These are phyloP conservation scores for Heliocidaris erythrogramma DNA, from an alignment of 35 echinoderm and acorn worm species.

Conservation along the genomic window DNA sequence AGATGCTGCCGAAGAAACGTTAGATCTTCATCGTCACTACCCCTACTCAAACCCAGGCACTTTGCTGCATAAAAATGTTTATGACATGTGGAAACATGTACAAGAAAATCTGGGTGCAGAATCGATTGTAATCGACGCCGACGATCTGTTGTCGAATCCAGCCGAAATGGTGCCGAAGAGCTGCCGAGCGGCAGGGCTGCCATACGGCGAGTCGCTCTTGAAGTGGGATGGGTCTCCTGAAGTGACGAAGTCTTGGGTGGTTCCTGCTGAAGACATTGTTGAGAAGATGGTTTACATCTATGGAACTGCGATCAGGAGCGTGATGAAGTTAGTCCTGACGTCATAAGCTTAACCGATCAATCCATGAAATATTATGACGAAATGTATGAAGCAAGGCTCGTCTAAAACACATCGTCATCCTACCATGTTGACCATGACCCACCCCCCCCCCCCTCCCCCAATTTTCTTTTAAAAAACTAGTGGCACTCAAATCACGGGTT, in stretches of 20 bases:
- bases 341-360: neutral
- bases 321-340: conserved; percentile 25
- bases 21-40: neutral
- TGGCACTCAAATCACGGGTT: too few relatives aligned
- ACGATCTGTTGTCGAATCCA: conserved; percentile 64
- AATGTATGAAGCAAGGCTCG: neutral
- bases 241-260: neutral
- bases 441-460: too few relatives aligned
- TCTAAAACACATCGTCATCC: neutral
- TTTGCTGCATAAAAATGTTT: conserved; percentile 20
- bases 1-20: neutral
- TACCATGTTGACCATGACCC: neutral
- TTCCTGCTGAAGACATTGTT: neutral
- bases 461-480: too few relatives aligned
- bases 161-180: conserved; percentile 38
- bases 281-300: neutral
- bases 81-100: conserved; percentile 54
- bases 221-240: conserved; percentile 43
- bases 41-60: neutral
- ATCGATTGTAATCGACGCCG: conserved; percentile 60
- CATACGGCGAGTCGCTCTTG: conserved; percentile 50
- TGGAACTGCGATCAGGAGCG: neutral
- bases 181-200: conserved; percentile 45
- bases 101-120: conserved; percentile 19
- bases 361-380: neutral